Evolutionary conservation across 2,113 vertebrate species (phyloP).

Genomic region (Chrysochloris asiatica): DNA sequence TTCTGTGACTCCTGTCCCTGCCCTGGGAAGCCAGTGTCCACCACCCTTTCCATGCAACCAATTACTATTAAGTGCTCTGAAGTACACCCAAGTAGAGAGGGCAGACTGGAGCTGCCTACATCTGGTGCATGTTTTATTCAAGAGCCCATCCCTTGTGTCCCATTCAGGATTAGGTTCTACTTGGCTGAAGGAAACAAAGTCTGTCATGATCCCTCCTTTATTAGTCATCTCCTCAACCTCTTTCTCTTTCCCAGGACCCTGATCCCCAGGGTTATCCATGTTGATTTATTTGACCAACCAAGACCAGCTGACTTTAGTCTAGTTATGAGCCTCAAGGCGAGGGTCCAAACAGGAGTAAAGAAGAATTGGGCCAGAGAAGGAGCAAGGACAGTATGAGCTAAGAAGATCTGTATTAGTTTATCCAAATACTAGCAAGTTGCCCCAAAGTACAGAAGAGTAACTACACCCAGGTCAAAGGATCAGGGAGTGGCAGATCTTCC

Average conservation of each 20-base stretch:
- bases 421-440: neutral
- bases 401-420: neutral
- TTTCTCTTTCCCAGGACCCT: conserved; percentile 63
- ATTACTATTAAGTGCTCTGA: neutral
- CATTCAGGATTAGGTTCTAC: conserved; percentile 28
- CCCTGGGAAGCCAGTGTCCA: neutral
- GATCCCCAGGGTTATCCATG: neutral
- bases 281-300: conserved; percentile 1
- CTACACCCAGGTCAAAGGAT: neutral
- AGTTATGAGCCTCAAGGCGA: neutral
- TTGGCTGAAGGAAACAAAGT: conserved; percentile 23
- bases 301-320: conserved; percentile 47
- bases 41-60: neutral
- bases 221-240: conserved; percentile 47
- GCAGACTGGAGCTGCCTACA: neutral
- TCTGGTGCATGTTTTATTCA: neutral
- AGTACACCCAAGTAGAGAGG: neutral
- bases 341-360: neutral
- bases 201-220: neutral
- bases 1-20: neutral
- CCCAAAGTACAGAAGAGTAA: neutral
- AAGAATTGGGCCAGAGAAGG: neutral
- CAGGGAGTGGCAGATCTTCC: neutral
- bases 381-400: neutral
- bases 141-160: conserved; percentile 15